Base-by-base conservation (phyloP, 1,140 invertebrate species). In the Sminthurinus signatus region DNA sequence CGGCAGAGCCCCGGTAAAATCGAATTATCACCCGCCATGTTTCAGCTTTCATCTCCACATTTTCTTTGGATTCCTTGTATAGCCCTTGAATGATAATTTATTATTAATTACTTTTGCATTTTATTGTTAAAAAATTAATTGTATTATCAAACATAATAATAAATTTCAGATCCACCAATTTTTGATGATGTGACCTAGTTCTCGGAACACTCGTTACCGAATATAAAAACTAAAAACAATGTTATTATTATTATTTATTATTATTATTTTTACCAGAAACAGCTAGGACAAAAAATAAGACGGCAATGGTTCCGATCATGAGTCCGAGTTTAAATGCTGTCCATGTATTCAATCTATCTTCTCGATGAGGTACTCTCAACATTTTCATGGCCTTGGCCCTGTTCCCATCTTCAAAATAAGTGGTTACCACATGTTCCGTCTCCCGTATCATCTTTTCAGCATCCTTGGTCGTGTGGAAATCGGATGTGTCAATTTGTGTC, bases 401-500 rank as follows among this genome's bases (percentile, higher is more conserved):
- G 77, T 98, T 91, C 15, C 96, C 96, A 31, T 86, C 88, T 79
- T 98, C 96, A 56, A 99, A 78, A 58, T 96, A 90, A 65, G 85
- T 87, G 0, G 93, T 99, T 3, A 98, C 91, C 1, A 84, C 83
- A 2, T 86, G 85, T 79, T 99, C 96, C 2, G 93, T 95, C 74
- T 98, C 94, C 74, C 88, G 86, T 70, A 99, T 98, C 14, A 99
- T 79, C 73, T 89, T 86, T 73, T 97, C 93, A 65, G 99, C 97
- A 73, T 97, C 93, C 76, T 97, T 97, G 76, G 96, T 97, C 14
- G 87, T 89, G 77, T 96, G 94, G 80, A 99, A 99, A 68, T 91
- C 88, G 1, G 94, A 88, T 0, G 85, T 85, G 76, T 98, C 95
- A 8, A 99, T 95, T 73, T 93, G 85, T 71, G 91, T 86, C 60